Evolutionary conservation across 2,888 invertebrate genomes (phyloP), one percentile per base, ranked within the genome.

Genomic region (Polyommatus icarus): DNA sequence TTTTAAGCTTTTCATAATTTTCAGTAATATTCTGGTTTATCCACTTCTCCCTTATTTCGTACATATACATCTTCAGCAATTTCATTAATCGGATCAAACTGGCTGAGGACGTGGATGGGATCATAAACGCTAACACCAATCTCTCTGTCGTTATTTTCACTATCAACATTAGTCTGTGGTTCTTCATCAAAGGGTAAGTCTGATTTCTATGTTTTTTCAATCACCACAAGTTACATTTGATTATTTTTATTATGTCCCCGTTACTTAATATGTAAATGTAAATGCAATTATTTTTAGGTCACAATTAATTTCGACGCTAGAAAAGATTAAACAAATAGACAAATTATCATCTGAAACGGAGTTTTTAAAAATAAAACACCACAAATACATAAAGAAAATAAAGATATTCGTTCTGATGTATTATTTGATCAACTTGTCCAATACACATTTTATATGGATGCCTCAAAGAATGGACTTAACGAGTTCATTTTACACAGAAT

Each of bases 381-480:
- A 71, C 18, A 54, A 29, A 29, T 18, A 46, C 3, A 24, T 76
- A 0, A 76, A 61, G 29, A 71, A 50, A 20, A 46, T 76, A 18
- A 76, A 76, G 32, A 71, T 67, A 67, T 36, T 76, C 6, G 32
- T 76, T 10, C 59, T 67, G 3, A 4, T 71, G 5, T 76, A 32
- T 50, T 76, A 76, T n/a, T 18, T 18, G 10, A 15, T 76, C 1
- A 76, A 29, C 24, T 76, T 29, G 10, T 18, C 18, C 6, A 67
- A 76, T 50, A 12, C 8, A 5, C 0, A 46, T 0, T 71, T 50
- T 50, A 71, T 77, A 50, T 77, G 67, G 40, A 18, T 71, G 12
- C 76, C 71, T 46, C 76, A 77, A 71, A 67, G 76, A 18, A 50
- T 77, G 46, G 67, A 77, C 71, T 32, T 71, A 3, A 67, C 76